These are phyloP conservation scores for Psittacula derbiana DNA, from an alignment of 2,797 vertebrate species.

Conservation along the genomic window DNA sequence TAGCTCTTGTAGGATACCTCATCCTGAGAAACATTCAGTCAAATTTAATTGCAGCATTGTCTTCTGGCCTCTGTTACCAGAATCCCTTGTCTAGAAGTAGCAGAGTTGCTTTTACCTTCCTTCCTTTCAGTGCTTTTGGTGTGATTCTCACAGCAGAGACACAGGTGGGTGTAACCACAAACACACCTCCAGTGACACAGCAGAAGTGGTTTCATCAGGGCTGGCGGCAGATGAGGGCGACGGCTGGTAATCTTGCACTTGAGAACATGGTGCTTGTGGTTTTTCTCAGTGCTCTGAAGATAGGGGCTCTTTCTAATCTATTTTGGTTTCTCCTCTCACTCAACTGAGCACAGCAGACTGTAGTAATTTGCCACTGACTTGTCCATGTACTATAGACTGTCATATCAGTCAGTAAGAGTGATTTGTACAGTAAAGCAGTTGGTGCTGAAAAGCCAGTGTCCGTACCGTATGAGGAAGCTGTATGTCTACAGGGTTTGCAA, in stretches of 20 bases:
- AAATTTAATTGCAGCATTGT: not conserved
- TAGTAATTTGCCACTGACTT: not conserved
- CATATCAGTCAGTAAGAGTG: not conserved
- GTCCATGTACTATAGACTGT: not conserved
- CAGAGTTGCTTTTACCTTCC: not conserved
- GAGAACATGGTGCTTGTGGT: not conserved
- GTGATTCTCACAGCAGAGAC: not conserved
- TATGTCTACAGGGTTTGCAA: not conserved
- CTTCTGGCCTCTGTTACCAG: not conserved
- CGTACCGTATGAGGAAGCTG: fast-evolving
- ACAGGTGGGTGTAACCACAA: not conserved
- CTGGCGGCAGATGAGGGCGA: not conserved
- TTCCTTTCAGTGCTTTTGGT: not conserved
- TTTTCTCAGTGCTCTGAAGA: not conserved
- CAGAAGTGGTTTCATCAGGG: not conserved
- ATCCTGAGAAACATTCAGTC: not conserved
- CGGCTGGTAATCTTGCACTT: not conserved
- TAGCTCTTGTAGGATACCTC: not conserved
- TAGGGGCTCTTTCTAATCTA: not conserved
- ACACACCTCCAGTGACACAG: not conserved
- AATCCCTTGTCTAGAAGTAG: not conserved
- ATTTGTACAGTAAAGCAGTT: not conserved
- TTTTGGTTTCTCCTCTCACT: not conserved
- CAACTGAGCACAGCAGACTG: not conserved
- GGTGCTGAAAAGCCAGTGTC: not conserved